phyloP scores from a whole-genome alignment of 1,140 invertebrate species.

The Conus ventricosus region DNA sequence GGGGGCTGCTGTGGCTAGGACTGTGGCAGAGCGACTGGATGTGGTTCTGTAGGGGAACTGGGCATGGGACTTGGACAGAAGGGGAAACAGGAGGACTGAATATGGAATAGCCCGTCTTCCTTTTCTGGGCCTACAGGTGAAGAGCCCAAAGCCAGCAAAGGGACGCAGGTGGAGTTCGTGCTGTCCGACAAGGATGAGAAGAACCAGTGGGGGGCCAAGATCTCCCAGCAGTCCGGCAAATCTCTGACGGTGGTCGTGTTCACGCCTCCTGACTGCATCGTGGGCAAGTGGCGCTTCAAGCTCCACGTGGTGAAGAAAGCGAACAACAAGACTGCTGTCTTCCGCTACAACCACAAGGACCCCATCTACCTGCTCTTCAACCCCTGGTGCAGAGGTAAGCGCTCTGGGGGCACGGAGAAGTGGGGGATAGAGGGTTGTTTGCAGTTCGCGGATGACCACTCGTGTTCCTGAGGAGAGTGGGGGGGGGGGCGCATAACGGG shows the following conservation, averaged over 20 bases:
- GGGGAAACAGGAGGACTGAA: too few species aligned
- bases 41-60: not conserved
- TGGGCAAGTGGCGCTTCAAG: constrained; percentile 91
- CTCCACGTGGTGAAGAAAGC: constrained; percentile 86
- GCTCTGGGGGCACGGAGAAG: not conserved
- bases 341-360: constrained; percentile 81
- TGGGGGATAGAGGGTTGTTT: too few species aligned
- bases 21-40: too few species aligned
- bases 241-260: constrained; percentile 47
- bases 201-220: constrained; percentile 75
- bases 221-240: constrained; percentile 42
- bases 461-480: too few species aligned
- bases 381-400: constrained; percentile 86
- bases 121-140: constrained; percentile 77
- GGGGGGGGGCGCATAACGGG: too few species aligned
- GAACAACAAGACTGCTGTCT: constrained; percentile 68
- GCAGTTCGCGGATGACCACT: too few species aligned
- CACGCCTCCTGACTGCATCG: constrained; percentile 81
- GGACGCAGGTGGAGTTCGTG: constrained; percentile 85
- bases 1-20: too few species aligned
- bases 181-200: constrained; percentile 76
- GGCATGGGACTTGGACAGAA: not conserved
- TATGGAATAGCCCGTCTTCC: not conserved
- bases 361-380: constrained; percentile 87
- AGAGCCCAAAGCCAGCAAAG: constrained; percentile 86